Conservation (phyloP, 2,888 invertebrate species). For the Eretmocerus hayati region DNA sequence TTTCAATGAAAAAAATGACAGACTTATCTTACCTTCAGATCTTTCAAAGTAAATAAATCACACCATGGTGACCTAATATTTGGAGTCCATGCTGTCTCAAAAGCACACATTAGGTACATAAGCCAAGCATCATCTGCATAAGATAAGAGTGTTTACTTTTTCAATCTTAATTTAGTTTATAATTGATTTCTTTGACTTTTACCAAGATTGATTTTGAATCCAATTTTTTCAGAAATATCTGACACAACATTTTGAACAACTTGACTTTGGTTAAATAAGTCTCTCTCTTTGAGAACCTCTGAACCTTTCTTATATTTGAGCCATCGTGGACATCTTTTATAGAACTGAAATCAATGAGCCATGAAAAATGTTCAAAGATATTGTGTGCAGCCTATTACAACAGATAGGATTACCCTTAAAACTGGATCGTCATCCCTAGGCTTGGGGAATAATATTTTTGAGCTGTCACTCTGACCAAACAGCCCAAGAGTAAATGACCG, state of each 20-base stretch:
- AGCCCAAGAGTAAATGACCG: slow-evolving; percentile 67
- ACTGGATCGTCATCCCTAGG: slow-evolving; percentile 60
- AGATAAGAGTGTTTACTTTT: slow-evolving; percentile 20
- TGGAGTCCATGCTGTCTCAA: slow-evolving; percentile 75
- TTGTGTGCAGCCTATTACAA: slow-evolving; percentile 1
- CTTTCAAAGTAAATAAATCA: slow-evolving; percentile 57
- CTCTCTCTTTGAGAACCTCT: slow-evolving; percentile 53
- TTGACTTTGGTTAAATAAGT: slow-evolving; percentile 51
- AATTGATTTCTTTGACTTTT: neutral
- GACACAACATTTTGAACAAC: slow-evolving; percentile 55
- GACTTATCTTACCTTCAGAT: slow-evolving; percentile 50
- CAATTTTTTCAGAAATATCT: slow-evolving; percentile 56
- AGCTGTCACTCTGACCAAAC: slow-evolving; percentile 60
- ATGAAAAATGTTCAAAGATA: neutral
- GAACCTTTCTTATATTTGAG: slow-evolving; percentile 61
- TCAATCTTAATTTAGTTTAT: neutral
- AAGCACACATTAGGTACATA: slow-evolving; percentile 70
- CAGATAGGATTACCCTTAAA: slow-evolving; percentile 54
- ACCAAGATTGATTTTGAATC: slow-evolving; percentile 49
- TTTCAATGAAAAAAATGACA: neutral
- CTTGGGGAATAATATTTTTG: slow-evolving; percentile 59
- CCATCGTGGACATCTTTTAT: slow-evolving; percentile 70
- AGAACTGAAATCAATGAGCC: slow-evolving; percentile 54
- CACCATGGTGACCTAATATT: slow-evolving; percentile 69
- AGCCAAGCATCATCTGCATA: slow-evolving; percentile 56